Evolutionary conservation across 2,113 vertebrate genomes (phyloP), one percentile per base, ranked within the genome.

Genomic region (Aplodontia rufa): DNA sequence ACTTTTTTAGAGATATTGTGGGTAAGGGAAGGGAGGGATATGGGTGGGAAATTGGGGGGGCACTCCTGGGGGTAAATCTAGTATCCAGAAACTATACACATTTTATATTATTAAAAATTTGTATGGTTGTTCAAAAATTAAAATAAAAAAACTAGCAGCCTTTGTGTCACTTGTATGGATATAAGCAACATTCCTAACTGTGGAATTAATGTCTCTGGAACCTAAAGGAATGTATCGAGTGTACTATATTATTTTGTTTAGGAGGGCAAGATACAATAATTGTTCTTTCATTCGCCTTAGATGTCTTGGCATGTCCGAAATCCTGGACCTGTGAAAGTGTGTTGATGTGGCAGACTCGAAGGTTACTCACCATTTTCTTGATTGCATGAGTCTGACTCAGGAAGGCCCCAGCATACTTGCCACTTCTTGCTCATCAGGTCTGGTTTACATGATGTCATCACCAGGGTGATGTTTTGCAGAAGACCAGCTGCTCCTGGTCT

Each of bases 401-500:
- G 1, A 86, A 93, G 78, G 53, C 69, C 42, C 60, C 5, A 14
- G 24, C 3, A 2, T 79, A 24, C 16, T 49, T n/a, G 9, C 53
- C 69, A 22, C 40, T 58, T 80, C 10, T 55, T 64, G 8, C 28
- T 53, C 55, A 22, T 47, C 68, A 45, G 42, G 16, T 35, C 79
- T 66, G 42, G 55, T 58, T 81, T 19, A 11, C 12, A 9, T 1
- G 40, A 37, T 72, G 42, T 81, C 66, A 28, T 75, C 90, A 17
- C 35, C 14, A 17, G 53, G 0, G 13, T 85, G 89, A 71, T 24
- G 7, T 17, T 74, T 47, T 58, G 22, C 42, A 69, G 79, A 32
- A 40, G 69, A 30, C n/a, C 76, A 81, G 76, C 85, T 81, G 89
- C 76, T 24, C 60, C 45, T n/a, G 40, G 49, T 83, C 42, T 90